Base-by-base conservation (phyloP, 1,140 invertebrate species). In the Drosophila nebulosa region DNA sequence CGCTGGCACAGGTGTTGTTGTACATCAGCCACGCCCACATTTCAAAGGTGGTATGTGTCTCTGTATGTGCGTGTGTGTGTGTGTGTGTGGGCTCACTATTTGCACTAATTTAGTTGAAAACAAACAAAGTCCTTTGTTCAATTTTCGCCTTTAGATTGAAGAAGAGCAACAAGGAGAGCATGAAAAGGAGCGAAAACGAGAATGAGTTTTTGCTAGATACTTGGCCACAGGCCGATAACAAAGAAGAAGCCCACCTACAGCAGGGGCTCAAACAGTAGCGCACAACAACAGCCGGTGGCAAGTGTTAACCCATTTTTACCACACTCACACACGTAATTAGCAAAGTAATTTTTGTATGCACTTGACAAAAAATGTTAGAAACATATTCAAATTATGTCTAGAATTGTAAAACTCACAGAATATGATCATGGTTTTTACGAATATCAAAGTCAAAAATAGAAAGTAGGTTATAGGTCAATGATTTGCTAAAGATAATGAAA, bases 101-200 rank as follows among this genome's bases (percentile, higher is more conserved):
- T 89, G 85, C 79, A 89, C 85, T 89, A 89, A 89, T 89, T 89
- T 89, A 89, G 84, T 89, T 85, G 80, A 89, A 89, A 89, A 89
- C 84, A 89, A 89, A 89, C 85, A 80, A 89, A 74, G 77, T 80
- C 85, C 68, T 89, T 89, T 89, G 79, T 89, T 89, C 74, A 89
- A 89, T 89, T 89, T 89, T 79, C 73, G 79, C 77, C 85, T 85
- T 84, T 77, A 73, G 71, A 80, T 78, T 88, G 66, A 77, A 78
- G 27, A 68, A 52, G 21, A 35, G 27, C n/a, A n/a, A n/a, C n/a
- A 63, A 18, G 61, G 26, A 53, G 30, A 62, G 35, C 10, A 55
- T 24, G 26, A 56, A 26, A 21, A 30, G 63, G 55, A 56, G n/a
- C 27, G 27, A 26, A 21, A 26, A 27, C 1, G 50, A 32, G 74